Evolutionary conservation across 2,113 vertebrate genomes (phyloP).

Genomic region (Bos taurus): ARS-UCD2.0 NC_037335.1:33013501-33014000

Average conservation of each 20-base stretch:
- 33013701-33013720: too few relatives aligned
- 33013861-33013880: too few relatives aligned
- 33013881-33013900: too few relatives aligned
- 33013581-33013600: background rate
- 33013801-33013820: too few relatives aligned
- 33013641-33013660: background rate
- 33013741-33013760: too few relatives aligned
- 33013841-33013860: too few relatives aligned
- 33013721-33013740: too few relatives aligned
- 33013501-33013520: slow-evolving; percentile 48
- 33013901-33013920: too few relatives aligned
- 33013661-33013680: background rate
- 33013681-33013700: too few relatives aligned
- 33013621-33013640: background rate
- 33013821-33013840: too few relatives aligned
- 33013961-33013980: background rate
- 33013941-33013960: background rate
- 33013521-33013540: slow-evolving; percentile 23
- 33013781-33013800: too few relatives aligned
- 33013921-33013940: background rate
- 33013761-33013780: too few relatives aligned
- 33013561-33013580: slow-evolving; percentile 43
- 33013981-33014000: background rate
- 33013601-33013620: background rate
- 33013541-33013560: slow-evolving; percentile 61